A percentile compares a stretch with the other conserved stretches of the same genome.
phyloP scores from a whole-genome alignment of 2,888 invertebrate species.

The Abscondita cerata region DNA sequence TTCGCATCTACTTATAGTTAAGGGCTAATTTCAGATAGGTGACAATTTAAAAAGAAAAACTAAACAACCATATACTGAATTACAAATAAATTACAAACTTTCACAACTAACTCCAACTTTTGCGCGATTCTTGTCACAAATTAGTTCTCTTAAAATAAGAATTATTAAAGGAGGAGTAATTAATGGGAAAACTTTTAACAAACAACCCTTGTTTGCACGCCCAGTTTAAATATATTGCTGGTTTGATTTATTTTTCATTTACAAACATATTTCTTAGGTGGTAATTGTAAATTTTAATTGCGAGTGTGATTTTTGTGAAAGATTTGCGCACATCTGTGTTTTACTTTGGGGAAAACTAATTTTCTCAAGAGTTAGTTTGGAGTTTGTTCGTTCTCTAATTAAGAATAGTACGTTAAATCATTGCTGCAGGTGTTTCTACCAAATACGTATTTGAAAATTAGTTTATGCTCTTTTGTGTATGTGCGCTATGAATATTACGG shows the following conservation, averaged over 20 bases:
- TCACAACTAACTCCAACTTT: no score
- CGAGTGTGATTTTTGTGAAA: not conserved
- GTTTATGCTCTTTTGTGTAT: not conserved
- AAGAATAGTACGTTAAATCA: conserved; percentile 7
- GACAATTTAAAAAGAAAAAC: no score
- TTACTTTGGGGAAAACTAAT: conserved; percentile 14
- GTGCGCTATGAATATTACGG: not conserved
- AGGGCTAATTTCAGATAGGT: no score
- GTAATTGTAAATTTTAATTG: conserved; percentile 10
- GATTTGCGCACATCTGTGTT: conserved; percentile 18
- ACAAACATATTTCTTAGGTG: conserved; percentile 7
- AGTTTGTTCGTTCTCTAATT: conserved; percentile 5
- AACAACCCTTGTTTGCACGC: not conserved
- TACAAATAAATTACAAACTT: no score
- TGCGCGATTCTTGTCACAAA: not conserved
- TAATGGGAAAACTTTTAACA: conserved; percentile 3
- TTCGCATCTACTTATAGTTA: no score
- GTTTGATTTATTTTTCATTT: conserved; percentile 11
- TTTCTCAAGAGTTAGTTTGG: conserved; percentile 17
- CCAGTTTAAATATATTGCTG: conserved; percentile 6
- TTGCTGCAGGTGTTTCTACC: conserved; percentile 9
- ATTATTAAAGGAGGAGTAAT: conserved; percentile 2
- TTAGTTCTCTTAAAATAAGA: conserved; percentile 5
- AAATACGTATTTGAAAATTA: not conserved
- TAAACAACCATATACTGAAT: no score